Base-by-base conservation (phyloP, 1,140 invertebrate species). In the Brachionus koreanus region DNA sequence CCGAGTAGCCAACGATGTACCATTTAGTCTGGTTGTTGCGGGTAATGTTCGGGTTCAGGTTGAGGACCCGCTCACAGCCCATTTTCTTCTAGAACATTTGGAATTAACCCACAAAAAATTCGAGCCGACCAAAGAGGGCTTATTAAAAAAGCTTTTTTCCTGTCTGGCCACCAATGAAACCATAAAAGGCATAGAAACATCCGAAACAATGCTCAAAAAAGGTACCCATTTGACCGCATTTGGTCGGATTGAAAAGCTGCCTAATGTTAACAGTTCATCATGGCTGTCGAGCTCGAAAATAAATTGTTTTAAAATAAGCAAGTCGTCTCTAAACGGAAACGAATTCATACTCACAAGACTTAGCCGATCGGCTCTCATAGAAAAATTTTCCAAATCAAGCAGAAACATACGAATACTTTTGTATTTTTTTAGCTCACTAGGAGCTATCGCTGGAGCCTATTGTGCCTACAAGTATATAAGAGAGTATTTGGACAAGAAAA, bases 31-130 rank as follows among this genome's bases (percentile, higher is more conserved):
- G 10, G 29, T 79, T 57, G 57, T 61, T 43, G 16, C 46, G 0
- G 49, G 49, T 19, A 79, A 79, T 61, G 33, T 25, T 43, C 46
- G 39, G 3, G 39, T 79, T 5, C 76, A 65, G 25, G 49, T 79
- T 39, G 49, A 57, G 12, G 46, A 79, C 4, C 46, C 76, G 1
- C 33, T 79, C 3, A 37, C 35, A n/a, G 46, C 76, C n/a, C n/a
- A 79, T 37, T 79, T 39, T 35, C 23, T 79, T 2, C 19, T 65
- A 39, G 76, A 79, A 42, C 23, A 42, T 37, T 79, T 79, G 37
- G 49, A 79, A 19, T 79, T 79, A 19, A 65, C 76, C n/a, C 49
- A 79, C 25, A 19, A n/a, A 13, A 79, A 65, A 13, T 79, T 79
- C 35, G 76, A 79, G 13, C 76, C 35, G 1, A 35, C 16, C 5